phyloP scores from a whole-genome alignment of 2,888 invertebrate genomes.

The Eristalinus sepulchralis region DNA sequence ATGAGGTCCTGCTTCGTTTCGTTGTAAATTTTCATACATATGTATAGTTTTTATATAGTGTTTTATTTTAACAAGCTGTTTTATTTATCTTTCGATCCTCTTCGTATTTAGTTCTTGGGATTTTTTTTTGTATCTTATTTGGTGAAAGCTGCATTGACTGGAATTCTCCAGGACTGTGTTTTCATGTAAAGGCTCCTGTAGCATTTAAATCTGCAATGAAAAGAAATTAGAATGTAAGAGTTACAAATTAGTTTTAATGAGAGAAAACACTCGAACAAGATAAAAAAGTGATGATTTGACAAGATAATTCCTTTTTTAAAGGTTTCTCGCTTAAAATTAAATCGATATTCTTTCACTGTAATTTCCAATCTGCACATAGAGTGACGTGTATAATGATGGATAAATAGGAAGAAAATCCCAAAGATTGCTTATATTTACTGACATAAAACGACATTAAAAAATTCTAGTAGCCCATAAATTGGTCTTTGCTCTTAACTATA shows the following conservation, averaged over 20 bases:
- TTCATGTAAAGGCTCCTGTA: conserved; percentile 24
- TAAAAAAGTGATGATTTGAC: too few species aligned
- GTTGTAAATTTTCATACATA: conserved; percentile 1
- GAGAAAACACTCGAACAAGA: not conserved
- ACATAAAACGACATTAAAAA: too few species aligned
- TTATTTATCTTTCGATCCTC: conserved; percentile 35
- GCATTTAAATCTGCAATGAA: conserved; percentile 34
- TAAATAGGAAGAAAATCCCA: too few species aligned
- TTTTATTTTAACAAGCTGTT: not conserved
- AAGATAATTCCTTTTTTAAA: too few species aligned
- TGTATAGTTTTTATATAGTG: conserved; percentile 6
- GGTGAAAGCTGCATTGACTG: not conserved
- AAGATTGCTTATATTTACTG: too few species aligned
- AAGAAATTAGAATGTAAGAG: not conserved
- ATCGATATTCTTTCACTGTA: too few species aligned
- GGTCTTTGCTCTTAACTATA: too few species aligned
- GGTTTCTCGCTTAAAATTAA: too few species aligned
- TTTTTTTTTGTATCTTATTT: not conserved
- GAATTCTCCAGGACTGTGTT: conserved; percentile 11
- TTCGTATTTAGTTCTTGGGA: not conserved
- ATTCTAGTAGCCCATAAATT: too few species aligned
- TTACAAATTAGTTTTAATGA: conserved; percentile 41
- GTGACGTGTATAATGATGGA: too few species aligned
- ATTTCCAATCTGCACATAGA: too few species aligned
- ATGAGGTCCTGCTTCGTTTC: conserved; percentile 24